Evolutionary conservation across 2,113 vertebrate genomes (phyloP).

Genomic region (Chinchilla lanigera): DNA sequence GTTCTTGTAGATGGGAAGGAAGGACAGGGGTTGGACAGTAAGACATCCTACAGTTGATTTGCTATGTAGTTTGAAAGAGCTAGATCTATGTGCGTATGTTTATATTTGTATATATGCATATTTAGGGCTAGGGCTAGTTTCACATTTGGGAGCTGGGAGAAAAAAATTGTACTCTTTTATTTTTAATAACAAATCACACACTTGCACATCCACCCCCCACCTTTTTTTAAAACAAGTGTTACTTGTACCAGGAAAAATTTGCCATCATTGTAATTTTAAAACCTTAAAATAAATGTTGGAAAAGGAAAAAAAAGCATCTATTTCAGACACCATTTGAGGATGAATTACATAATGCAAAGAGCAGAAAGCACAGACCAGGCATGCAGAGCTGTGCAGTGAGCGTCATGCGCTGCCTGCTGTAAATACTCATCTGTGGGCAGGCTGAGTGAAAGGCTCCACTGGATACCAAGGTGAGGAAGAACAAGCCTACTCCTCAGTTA

Average conservation of each 20-base stretch:
- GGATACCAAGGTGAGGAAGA: no score
- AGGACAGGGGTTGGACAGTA: background rate
- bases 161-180: slow-evolving; percentile 57
- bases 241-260: slow-evolving; percentile 71
- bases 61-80: slow-evolving; percentile 64
- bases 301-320: slow-evolving; percentile 63
- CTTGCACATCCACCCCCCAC: background rate
- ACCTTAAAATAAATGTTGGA: slow-evolving; percentile 61
- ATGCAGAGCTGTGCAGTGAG: accelerated
- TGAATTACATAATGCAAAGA: background rate
- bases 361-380: background rate
- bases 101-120: background rate
- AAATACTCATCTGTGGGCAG: background rate
- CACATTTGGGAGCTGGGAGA: slow-evolving; percentile 28
- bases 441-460: accelerated
- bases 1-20: slow-evolving; percentile 4
- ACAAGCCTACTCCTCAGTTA: background rate
- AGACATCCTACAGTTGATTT: slow-evolving; percentile 57
- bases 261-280: slow-evolving; percentile 79
- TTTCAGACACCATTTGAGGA: background rate
- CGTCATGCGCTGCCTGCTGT: accelerated
- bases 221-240: slow-evolving; percentile 62
- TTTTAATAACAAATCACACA: slow-evolving; percentile 51
- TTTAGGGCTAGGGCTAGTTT: slow-evolving; percentile 43
- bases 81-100: slow-evolving; percentile 38